phyloP scores from a whole-genome alignment of 2,113 vertebrate genomes.

The Brachyistius frenatus region DNA sequence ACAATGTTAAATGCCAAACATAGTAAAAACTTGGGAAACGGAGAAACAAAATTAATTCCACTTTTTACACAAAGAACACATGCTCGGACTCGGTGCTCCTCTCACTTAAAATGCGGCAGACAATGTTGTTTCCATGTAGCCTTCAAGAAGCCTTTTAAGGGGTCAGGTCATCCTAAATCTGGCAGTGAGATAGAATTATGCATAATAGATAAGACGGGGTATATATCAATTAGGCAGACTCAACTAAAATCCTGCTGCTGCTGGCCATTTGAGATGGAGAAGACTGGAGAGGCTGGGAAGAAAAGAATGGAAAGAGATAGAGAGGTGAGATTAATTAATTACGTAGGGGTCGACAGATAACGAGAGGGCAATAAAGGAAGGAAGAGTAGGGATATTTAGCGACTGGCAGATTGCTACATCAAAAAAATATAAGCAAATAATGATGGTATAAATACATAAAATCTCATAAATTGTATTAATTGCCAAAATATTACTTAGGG shows the following conservation, averaged over 20 bases:
- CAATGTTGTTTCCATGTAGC: not conserved
- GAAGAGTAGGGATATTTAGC: not conserved
- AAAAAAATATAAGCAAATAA: conserved; percentile 18
- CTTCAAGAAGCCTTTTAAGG: not conserved
- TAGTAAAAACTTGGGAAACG: not conserved
- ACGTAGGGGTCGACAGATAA: not conserved
- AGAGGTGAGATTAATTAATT: conserved; percentile 13
- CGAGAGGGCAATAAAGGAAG: conserved; percentile 26
- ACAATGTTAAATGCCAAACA: not conserved
- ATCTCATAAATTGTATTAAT: not conserved
- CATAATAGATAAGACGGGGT: conserved; percentile 34
- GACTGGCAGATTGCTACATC: conserved; percentile 13
- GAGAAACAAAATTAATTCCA: not conserved
- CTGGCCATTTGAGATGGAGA: conserved; percentile 1
- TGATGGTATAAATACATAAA: not conserved
- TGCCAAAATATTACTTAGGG: not conserved
- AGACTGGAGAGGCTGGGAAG: not conserved
- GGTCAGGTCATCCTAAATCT: conserved; percentile 10
- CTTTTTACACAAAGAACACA: not conserved
- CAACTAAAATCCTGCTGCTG: conserved; percentile 26
- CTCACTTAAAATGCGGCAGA: not conserved
- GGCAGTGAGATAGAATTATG: conserved; percentile 5
- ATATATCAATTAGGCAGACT: conserved; percentile 31
- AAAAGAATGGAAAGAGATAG: not conserved
- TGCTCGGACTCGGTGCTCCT: not conserved